A percentile compares a stretch with the other conserved stretches of the same genome.
These are phyloP conservation scores for Megamerina dolium DNA, from an alignment of 2,888 invertebrate species.

Conservation along the genomic window DNA sequence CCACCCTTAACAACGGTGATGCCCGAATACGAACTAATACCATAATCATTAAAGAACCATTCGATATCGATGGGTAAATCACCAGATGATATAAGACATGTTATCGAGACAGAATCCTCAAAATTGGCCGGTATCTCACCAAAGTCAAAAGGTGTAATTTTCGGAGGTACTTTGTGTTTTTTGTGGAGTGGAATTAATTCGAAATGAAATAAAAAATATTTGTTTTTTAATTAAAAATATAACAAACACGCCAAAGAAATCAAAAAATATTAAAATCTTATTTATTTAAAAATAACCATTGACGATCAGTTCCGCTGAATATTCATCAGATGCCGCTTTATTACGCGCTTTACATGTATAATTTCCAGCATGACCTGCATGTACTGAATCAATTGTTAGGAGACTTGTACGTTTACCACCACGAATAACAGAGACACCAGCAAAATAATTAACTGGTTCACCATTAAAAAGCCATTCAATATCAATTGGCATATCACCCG, in stretches of 20 bases:
- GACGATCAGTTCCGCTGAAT: slow-evolving; percentile 48
- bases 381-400: slow-evolving; percentile 61
- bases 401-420: slow-evolving; percentile 56
- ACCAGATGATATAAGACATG: slow-evolving; percentile 67
- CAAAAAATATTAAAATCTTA: no score
- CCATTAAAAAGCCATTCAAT: slow-evolving; percentile 58
- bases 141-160: slow-evolving; percentile 70
- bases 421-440: slow-evolving; percentile 37
- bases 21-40: slow-evolving; percentile 42
- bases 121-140: slow-evolving; percentile 67
- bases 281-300: slow-evolving; percentile 35
- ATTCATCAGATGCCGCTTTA: slow-evolving; percentile 52
- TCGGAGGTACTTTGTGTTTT: slow-evolving; percentile 62
- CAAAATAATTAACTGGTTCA: slow-evolving; percentile 34
- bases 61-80: slow-evolving; percentile 60
- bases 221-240: not conserved
- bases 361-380: slow-evolving; percentile 58
- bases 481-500: slow-evolving; percentile 63
- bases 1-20: slow-evolving; percentile 50
- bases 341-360: slow-evolving; percentile 63
- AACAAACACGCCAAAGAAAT: no score
- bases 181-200: not conserved
- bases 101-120: slow-evolving; percentile 64
- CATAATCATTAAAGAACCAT: slow-evolving; percentile 54
- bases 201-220: no score